Conservation (phyloP, 2,888 invertebrate genomes). For the Tipula lateralis region DNA sequence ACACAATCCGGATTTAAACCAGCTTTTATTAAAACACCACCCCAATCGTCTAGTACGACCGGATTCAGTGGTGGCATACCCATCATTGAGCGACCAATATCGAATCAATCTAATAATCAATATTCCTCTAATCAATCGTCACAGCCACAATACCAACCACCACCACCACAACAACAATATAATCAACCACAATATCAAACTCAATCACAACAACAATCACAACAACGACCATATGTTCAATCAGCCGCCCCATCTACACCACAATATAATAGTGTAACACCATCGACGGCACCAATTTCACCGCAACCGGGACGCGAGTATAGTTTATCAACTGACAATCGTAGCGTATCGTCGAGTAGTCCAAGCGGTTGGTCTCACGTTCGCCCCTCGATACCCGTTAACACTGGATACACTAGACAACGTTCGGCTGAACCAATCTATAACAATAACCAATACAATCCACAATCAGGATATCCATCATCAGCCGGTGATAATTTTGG, state of each 20-base stretch:
- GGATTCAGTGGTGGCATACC: conserved; percentile 36
- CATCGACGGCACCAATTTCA: conserved; percentile 14
- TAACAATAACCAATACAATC: conserved; percentile 6
- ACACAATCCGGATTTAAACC: not conserved
- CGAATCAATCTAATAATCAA: conserved; percentile 27
- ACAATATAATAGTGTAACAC: conserved; percentile 31
- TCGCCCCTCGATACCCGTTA: conserved; percentile 33
- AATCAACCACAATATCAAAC: conserved; percentile 31
- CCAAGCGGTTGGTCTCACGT: conserved; percentile 36
- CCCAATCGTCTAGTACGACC: conserved; percentile 32
- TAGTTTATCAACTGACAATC: conserved; percentile 35
- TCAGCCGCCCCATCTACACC: conserved; percentile 30
- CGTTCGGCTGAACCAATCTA: conserved; percentile 12
- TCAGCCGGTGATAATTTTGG: conserved; percentile 20
- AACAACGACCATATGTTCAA: conserved; percentile 35
- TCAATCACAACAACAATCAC: conserved; percentile 32
- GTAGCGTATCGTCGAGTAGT: not conserved
- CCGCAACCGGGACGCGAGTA: conserved; percentile 34
- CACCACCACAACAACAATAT: not conserved
- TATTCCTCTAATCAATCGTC: conserved; percentile 28
- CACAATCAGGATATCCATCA: not conserved
- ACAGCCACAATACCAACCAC: conserved; percentile 30
- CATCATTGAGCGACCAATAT: conserved; percentile 30
- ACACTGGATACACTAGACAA: conserved; percentile 33
- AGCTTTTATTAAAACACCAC: not conserved